Percentiles rank a stretch among this genome's conserved stretches.
phyloP scores from a whole-genome alignment of 2,888 invertebrate genomes.

The Pollenia angustigena region DNA sequence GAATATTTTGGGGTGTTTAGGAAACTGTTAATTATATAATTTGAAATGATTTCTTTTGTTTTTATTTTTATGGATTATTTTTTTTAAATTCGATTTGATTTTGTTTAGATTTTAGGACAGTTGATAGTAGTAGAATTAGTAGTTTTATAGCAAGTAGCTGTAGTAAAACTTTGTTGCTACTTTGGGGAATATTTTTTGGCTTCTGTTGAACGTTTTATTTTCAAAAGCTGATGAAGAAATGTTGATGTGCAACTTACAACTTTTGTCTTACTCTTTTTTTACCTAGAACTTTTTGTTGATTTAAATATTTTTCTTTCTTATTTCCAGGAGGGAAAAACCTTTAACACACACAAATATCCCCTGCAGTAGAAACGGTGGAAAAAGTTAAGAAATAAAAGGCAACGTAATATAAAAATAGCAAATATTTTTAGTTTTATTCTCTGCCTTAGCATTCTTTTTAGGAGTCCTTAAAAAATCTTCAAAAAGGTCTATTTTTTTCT shows the following conservation, averaged over 20 bases:
- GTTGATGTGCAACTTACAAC: conserved; percentile 29
- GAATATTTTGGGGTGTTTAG: background rate
- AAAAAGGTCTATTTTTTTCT: too few species aligned
- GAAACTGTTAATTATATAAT: too few species aligned
- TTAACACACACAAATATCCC: background rate
- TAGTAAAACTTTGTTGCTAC: conserved; percentile 2
- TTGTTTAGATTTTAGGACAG: too few species aligned
- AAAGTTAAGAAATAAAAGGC: background rate
- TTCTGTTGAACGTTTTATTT: conserved; percentile 44
- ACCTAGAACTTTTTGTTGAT: conserved; percentile 19
- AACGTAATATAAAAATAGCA: conserved; percentile 47
- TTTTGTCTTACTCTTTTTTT: background rate
- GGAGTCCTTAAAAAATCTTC: too few species aligned
- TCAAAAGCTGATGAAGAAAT: conserved; percentile 1
- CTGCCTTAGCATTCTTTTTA: too few species aligned
- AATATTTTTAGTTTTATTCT: background rate
- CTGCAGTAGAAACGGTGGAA: background rate
- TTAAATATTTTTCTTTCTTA: too few species aligned
- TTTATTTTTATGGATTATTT: too few species aligned
- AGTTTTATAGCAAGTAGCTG: conserved; percentile 10
- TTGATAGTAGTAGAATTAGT: background rate
- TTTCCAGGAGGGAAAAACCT: too few species aligned
- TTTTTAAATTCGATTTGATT: background rate
- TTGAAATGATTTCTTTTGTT: too few species aligned
- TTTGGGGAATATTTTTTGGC: conserved; percentile 33